Evolutionary conservation across 1,140 invertebrate genomes (phyloP), one percentile per base, ranked within the genome.

Genomic region (Drosophila parvula): DNA sequence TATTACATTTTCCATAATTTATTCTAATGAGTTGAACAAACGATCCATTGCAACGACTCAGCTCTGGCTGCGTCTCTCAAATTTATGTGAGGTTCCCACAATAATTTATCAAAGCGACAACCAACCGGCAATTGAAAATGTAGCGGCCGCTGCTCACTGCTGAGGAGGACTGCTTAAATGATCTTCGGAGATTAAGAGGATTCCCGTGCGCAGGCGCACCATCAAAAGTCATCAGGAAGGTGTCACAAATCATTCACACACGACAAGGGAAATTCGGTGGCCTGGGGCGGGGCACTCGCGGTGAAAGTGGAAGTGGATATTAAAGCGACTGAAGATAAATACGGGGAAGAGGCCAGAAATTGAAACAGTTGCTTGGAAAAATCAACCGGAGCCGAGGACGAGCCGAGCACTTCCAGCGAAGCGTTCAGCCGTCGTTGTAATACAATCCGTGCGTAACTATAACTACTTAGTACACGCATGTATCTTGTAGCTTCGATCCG

Each of bases 391-490:
- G 14, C 12, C 28, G 57, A 27, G 40, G 22, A 14, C 34, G 32
- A 71, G 36, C 22, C 22, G 22, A 22, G 22, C 44, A 69, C 44
- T 78, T 74, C 63, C 78, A 79, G 41, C 38, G 76, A 84, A 84
- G 76, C 80, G 58, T 76, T 71, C 41, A 65, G 61, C 12, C 57
- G 18, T 51, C 71, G 47, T 88, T 88, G 83, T 88, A 88, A 88
- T 68, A 89, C 83, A 89, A 88, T 89, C 83, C 83, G 84, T 89
- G 83, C 80, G 84, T 89, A 88, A 84, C 83, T 88, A 75, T 77
- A 88, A 86, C 79, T 85, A 85, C 79, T 86, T 78, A 81, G 78
- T 81, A 41, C 58, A 67, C 32, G 70, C 50, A 67, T 79, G 34
- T 63, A 62, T 51, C 57, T 57, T 78, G 64, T 71, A 57, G 67